These are phyloP conservation scores for Plotosus lineatus DNA, from an alignment of 2,113 vertebrate genomes.

Conservation along the genomic window DNA sequence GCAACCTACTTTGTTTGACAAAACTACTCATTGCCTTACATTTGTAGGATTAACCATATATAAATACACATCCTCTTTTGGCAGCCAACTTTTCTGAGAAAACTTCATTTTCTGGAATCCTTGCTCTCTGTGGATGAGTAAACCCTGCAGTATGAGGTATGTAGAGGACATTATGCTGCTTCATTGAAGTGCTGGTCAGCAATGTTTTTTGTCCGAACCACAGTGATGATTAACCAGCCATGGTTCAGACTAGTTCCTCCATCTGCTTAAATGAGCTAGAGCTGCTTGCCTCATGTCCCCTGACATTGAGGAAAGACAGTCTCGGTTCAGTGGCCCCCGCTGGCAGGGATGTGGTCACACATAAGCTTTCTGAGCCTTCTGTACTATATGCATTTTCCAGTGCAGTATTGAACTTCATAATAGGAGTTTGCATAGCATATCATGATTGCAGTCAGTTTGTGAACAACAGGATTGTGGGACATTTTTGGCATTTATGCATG, in stretches of 20 bases:
- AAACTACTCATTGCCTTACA: not conserved
- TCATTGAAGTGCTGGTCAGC: slow-evolving; percentile 63
- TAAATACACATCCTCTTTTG: not conserved
- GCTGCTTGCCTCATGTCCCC: slow-evolving; percentile 56
- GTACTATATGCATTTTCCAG: slow-evolving; percentile 46
- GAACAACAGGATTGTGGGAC: slow-evolving; percentile 45
- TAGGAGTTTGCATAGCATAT: slow-evolving; percentile 43
- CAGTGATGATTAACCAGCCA: slow-evolving; percentile 66
- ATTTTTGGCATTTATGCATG: slow-evolving; percentile 33
- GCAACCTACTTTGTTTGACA: not conserved
- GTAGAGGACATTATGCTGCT: slow-evolving; percentile 44
- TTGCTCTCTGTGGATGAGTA: slow-evolving; percentile 59
- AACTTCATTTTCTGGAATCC: slow-evolving; percentile 62
- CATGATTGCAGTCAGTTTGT: slow-evolving; percentile 33
- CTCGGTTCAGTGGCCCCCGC: slow-evolving; percentile 60
- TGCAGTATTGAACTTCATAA: slow-evolving; percentile 39
- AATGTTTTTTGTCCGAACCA: slow-evolving; percentile 55
- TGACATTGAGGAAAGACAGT: slow-evolving; percentile 61
- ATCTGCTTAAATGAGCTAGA: slow-evolving; percentile 58
- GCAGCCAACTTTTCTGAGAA: slow-evolving; percentile 31
- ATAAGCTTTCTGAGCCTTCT: slow-evolving; percentile 49
- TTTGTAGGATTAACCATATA: slow-evolving; percentile 17
- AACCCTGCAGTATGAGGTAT: slow-evolving; percentile 14
- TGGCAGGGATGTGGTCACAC: slow-evolving; percentile 63
- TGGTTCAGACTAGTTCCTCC: slow-evolving; percentile 56